phyloP scores from a whole-genome alignment of 2,797 vertebrate genomes.

The Lepidocolaptes lacrymiger region DNA sequence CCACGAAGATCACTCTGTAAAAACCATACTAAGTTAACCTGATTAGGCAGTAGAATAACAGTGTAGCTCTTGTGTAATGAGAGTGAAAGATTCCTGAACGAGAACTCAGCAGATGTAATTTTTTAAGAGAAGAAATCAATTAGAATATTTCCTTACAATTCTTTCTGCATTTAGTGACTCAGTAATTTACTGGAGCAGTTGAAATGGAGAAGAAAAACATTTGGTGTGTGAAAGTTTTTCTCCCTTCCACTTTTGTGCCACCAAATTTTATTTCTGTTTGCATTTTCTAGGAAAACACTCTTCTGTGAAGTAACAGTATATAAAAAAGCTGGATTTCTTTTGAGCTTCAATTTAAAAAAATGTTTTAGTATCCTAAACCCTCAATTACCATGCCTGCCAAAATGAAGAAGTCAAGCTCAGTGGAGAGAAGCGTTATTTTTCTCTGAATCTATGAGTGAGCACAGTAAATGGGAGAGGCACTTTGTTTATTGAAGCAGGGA shows the following conservation, averaged over 20 bases:
- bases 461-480: not conserved
- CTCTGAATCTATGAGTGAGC: not conserved
- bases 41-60: conserved; percentile 44
- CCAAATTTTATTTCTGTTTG: conserved; percentile 26
- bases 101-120: not conserved
- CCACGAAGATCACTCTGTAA: not conserved
- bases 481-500: not conserved
- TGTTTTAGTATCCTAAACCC: not conserved
- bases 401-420: not conserved
- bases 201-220: conserved; percentile 20
- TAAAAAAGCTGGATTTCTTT: conserved; percentile 25
- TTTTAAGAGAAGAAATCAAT: not conserved
- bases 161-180: not conserved
- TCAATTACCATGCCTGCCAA: conserved; percentile 18
- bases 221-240: not conserved
- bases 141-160: not conserved
- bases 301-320: conserved; percentile 2
- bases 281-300: conserved; percentile 50
- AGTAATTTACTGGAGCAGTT: not conserved
- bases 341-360: not conserved
- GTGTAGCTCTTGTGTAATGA: not conserved
- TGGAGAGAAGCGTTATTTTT: not conserved
- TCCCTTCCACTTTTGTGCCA: not conserved
- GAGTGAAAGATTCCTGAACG: not conserved
- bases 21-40: conserved; percentile 13